A percentile compares a stretch with the other conserved stretches of the same genome.
Conservation (phyloP, 92 coral and sea anemone species). For the Heteractis magnifica region DNA sequence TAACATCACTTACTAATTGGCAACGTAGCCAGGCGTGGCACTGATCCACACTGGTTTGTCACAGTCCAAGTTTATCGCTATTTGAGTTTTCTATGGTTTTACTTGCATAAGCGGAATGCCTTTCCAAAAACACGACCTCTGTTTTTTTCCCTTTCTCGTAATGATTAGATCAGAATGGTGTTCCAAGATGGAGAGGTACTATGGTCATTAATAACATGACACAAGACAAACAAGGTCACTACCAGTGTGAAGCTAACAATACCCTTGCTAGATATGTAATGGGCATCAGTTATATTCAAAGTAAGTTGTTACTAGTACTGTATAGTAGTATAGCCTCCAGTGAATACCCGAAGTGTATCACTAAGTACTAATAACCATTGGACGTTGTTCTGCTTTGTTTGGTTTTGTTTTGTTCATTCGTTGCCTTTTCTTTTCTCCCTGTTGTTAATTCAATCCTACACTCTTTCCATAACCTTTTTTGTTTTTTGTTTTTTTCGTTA, state of each 20-base stretch:
- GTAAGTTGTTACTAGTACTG: neutral
- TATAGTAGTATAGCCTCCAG: neutral
- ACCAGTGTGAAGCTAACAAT: neutral
- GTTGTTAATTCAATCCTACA: neutral
- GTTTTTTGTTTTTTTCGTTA: neutral
- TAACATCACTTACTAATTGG: too few species aligned
- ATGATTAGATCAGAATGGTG: neutral
- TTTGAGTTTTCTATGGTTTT: too few species aligned
- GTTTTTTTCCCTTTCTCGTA: too few species aligned
- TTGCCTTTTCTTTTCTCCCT: neutral
- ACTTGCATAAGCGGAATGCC: too few species aligned
- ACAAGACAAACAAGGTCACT: neutral
- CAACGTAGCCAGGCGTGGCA: too few species aligned
- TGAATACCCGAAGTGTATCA: neutral
- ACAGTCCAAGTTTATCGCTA: too few species aligned
- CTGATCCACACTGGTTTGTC: too few species aligned
- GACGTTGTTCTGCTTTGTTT: neutral
- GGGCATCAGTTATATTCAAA: slow-evolving; percentile 2
- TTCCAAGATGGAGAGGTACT: neutral
- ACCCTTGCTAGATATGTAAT: neutral
- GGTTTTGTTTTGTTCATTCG: neutral
- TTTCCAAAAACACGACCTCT: too few species aligned
- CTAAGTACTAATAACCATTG: neutral
- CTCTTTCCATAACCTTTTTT: neutral
- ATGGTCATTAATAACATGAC: slow-evolving; percentile 7